A percentile compares a stretch with the other conserved stretches of the same genome.
These are phyloP conservation scores for Agapetus fuscipes DNA, from an alignment of 2,888 invertebrate genomes.

Conservation along the genomic window DNA sequence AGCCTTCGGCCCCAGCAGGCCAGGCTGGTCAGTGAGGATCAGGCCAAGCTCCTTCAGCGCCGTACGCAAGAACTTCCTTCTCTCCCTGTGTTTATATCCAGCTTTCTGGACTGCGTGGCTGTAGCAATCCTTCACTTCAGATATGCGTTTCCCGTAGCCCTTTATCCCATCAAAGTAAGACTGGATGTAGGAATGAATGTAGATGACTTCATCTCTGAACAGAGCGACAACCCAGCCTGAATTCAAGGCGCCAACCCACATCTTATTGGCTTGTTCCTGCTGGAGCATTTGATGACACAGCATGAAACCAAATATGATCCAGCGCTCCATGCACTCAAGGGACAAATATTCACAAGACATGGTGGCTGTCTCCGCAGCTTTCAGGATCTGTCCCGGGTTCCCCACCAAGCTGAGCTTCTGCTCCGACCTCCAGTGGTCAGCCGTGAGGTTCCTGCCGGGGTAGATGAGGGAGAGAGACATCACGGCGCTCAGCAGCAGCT, in stretches of 20 bases:
- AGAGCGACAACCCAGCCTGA: conserved; percentile 90
- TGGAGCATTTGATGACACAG: conserved; percentile 83
- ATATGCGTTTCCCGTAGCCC: conserved; percentile 84
- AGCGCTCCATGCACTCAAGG: conserved; percentile 89
- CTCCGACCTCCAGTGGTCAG: conserved; percentile 90
- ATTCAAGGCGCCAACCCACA: conserved; percentile 88
- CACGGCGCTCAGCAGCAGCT: conserved; percentile 75
- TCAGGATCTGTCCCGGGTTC: conserved; percentile 88
- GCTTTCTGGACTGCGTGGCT: conserved; percentile 84
- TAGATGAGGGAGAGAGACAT: conserved; percentile 83
- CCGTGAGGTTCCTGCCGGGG: conserved; percentile 79
- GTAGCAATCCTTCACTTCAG: conserved; percentile 94
- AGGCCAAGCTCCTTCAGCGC: conserved; percentile 91
- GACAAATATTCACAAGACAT: conserved; percentile 98
- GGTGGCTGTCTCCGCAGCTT: conserved; percentile 89
- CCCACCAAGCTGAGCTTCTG: conserved; percentile 89
- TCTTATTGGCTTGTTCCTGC: conserved; percentile 72
- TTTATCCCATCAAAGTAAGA: conserved; percentile 91
- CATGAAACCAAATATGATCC: conserved; percentile 93
- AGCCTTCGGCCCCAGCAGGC: conserved; percentile 94
- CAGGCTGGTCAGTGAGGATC: conserved; percentile 96
- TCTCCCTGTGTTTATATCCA: conserved; percentile 85
- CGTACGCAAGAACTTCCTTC: conserved; percentile 91
- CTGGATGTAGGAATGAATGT: conserved; percentile 89
- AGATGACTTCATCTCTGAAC: conserved; percentile 94